These are phyloP conservation scores for Ochotona princeps DNA, from an alignment of 2,113 vertebrate species.

Conservation along the genomic window DNA sequence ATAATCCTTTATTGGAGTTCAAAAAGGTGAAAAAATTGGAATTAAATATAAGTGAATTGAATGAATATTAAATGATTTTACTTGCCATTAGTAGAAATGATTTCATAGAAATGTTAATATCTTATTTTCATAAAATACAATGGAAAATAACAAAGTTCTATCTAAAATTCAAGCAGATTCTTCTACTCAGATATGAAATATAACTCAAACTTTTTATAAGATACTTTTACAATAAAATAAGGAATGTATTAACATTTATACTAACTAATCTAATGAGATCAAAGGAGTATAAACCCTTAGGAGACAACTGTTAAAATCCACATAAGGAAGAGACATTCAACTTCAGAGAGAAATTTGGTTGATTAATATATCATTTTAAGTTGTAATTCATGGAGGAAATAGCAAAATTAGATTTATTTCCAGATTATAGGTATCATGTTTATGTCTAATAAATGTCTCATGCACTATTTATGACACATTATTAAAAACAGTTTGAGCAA, in stretches of 20 bases:
- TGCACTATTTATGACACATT: not conserved
- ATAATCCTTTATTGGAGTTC: not conserved
- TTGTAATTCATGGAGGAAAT: not conserved
- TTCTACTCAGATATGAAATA: not conserved
- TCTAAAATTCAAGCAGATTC: not conserved
- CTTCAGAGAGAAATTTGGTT: not conserved
- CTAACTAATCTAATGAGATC: not conserved
- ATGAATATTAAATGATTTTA: not conserved
- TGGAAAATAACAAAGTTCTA: not conserved
- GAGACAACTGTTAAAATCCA: not conserved
- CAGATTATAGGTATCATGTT: not conserved
- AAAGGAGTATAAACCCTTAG: not conserved
- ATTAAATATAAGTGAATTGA: not conserved
- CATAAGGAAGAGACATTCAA: not conserved
- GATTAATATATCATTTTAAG: not conserved
- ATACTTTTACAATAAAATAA: not conserved
- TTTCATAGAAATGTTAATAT: not conserved
- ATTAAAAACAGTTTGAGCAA: not conserved
- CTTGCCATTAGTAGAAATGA: not conserved
- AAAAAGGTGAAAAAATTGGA: not conserved
- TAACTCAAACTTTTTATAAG: not conserved
- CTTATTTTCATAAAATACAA: not conserved
- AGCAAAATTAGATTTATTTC: constrained; percentile 9
- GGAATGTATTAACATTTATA: not conserved
- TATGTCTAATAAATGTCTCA: not conserved